Evolutionary conservation across 2,888 invertebrate genomes (phyloP).

Genomic region (Hydriomena furcata): DNA sequence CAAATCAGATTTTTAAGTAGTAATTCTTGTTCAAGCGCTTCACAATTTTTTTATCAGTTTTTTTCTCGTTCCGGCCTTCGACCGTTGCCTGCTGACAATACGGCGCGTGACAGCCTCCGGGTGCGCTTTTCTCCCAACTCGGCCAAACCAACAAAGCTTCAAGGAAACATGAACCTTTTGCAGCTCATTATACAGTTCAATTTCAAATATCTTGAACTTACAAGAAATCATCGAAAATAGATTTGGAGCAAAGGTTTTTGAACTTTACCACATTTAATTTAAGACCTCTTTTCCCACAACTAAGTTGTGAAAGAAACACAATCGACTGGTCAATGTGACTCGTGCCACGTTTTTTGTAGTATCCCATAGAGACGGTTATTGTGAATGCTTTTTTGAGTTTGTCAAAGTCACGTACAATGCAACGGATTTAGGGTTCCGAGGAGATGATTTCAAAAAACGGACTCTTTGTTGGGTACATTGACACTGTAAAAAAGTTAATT

Average conservation of each 20-base stretch:
- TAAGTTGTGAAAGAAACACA: constrained; percentile 60
- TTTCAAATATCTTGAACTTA: not conserved
- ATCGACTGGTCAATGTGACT: constrained; percentile 73
- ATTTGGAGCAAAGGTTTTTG: constrained; percentile 9
- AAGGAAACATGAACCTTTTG: constrained; percentile 4
- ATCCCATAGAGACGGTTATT: constrained; percentile 50
- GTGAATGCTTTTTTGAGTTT: constrained; percentile 58
- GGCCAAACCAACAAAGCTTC: not conserved
- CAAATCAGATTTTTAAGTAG: no score
- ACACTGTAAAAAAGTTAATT: no score
- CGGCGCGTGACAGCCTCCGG: constrained; percentile 78
- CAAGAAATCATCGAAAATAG: not conserved
- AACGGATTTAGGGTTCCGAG: constrained; percentile 38
- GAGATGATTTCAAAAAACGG: constrained; percentile 4
- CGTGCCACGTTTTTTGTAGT: constrained; percentile 74
- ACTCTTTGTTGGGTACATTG: not conserved
- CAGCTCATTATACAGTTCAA: not conserved
- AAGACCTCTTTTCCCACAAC: constrained; percentile 29
- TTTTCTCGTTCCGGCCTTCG: constrained; percentile 46
- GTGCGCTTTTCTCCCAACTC: constrained; percentile 62
- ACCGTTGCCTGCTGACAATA: constrained; percentile 53
- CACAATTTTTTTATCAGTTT: constrained; percentile 55
- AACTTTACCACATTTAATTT: constrained; percentile 33
- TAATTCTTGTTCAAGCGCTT: no score
- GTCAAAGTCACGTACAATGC: constrained; percentile 61